phyloP scores from a whole-genome alignment of 2,113 vertebrate genomes.

The Piprites chloris region DNA sequence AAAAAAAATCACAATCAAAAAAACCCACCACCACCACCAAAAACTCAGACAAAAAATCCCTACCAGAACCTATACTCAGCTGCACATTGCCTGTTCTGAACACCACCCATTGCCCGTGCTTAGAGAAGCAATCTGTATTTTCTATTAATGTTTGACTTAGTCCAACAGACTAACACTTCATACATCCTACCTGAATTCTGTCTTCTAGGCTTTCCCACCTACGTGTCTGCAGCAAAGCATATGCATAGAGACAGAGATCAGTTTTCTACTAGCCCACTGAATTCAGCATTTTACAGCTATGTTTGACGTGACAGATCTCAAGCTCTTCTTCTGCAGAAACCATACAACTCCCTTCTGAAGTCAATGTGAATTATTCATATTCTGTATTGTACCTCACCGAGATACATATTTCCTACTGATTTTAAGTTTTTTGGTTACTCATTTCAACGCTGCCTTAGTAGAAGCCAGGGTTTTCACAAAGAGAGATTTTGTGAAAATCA shows the following conservation, averaged over 20 bases:
- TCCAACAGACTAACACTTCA: slow-evolving; percentile 58
- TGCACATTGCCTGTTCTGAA: neutral
- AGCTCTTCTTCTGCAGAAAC: slow-evolving; percentile 8
- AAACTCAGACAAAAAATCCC: neutral
- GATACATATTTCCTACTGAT: neutral
- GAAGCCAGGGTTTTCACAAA: neutral
- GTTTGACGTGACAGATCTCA: neutral
- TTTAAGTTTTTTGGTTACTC: neutral
- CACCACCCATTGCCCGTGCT: slow-evolving; percentile 5
- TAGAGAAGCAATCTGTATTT: slow-evolving; percentile 35
- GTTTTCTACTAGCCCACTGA: slow-evolving; percentile 43
- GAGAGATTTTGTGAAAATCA: neutral
- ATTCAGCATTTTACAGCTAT: slow-evolving; percentile 45
- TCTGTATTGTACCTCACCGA: neutral
- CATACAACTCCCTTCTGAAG: neutral
- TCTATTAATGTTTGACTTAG: slow-evolving; percentile 50
- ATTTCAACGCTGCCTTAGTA: neutral
- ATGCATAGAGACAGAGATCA: slow-evolving; percentile 50
- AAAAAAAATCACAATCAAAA: neutral
- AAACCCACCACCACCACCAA: neutral
- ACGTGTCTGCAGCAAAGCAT: slow-evolving; percentile 48
- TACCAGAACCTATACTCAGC: neutral
- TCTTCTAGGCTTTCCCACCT: slow-evolving; percentile 56
- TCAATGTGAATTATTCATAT: slow-evolving; percentile 12
- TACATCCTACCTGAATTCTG: slow-evolving; percentile 64